Base-by-base conservation (phyloP, 2,113 vertebrate species). In the Lepisosteus oculatus region DNA sequence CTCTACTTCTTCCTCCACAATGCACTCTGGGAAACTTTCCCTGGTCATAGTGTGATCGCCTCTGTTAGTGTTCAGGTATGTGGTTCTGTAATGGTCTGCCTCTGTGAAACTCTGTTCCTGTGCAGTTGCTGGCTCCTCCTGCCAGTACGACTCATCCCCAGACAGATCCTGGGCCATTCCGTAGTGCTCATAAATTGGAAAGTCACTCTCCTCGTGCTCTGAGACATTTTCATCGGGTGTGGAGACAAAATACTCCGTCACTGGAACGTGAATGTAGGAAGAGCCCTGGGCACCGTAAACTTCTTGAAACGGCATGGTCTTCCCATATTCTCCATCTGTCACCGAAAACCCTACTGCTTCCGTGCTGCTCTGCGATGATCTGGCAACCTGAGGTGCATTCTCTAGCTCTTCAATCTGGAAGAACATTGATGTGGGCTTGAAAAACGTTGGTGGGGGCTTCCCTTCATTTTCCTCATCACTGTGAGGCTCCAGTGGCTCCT, bases 1-100 rank as follows among this genome's bases (percentile, higher is more conserved):
- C 73, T 95, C 96, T 79, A 98, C 92, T 80, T 97, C 95, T 74
- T 95, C 96, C 79, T 97, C 95, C 43, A 94, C 94, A 70, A 98
- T 89, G 72, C 91, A 77, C 51, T 90, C 89, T 62, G 88, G 81
- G 72, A 85, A 86, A 47, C 68, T 78, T 51, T 89, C 86, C 66
- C 80, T 87, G 17, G 71, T 41, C 64, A 83, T 85, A 0, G 71
- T 69, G 13, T 42, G 67, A 13, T 85, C 83, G 4, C 57, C 59
- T 6, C 59, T 71, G 45, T 76, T 87, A 15, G 75, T 77, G 69
- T 75, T 45, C 4, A 74, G 78, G 54, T 75, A 70, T 44, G 69
- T 63, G 4, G 73, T 75, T 68, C 71, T 77, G 65, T 69, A 81
- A 65, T 83, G 76, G 1, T 85, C 80, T 66, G 68, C 75, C 73